Conservation (phyloP, 2,797 vertebrate genomes). For the Pyrocephalus nanus region DNA sequence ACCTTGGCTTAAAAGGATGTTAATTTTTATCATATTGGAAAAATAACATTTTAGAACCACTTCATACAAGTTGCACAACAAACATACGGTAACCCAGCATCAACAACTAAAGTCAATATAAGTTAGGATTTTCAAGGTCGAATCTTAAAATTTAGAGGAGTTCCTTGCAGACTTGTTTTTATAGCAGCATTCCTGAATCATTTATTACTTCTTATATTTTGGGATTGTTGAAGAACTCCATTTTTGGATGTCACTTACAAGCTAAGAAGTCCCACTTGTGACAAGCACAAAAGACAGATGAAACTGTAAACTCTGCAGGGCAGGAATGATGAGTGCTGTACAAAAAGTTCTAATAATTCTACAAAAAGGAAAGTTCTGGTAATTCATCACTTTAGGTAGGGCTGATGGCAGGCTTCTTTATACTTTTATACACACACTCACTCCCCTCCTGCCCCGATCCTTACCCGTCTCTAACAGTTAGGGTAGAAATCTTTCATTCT, state of each 20-base stretch:
- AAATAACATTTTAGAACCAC: not conserved
- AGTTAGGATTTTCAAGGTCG: not conserved
- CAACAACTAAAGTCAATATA: not conserved
- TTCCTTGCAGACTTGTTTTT: not conserved
- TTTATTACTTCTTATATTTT: not conserved
- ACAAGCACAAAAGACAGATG: not conserved
- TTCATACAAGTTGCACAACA: not conserved
- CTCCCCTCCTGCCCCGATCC: rapidly evolving
- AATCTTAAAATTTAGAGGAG: not conserved
- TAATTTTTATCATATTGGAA: not conserved
- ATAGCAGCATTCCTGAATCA: not conserved
- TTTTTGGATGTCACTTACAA: not conserved
- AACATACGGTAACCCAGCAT: not conserved
- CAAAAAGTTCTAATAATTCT: no score
- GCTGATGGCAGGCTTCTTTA: not conserved
- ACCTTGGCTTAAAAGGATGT: not conserved
- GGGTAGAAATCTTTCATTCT: not conserved
- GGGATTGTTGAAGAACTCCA: not conserved
- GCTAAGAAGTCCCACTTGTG: not conserved
- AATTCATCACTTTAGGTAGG: not conserved
- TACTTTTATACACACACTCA: not conserved
- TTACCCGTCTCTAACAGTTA: not conserved
- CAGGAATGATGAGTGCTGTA: not conserved
- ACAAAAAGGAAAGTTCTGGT: not conserved
- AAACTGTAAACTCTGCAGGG: not conserved